Evolutionary conservation across 2,113 vertebrate genomes (phyloP).

Genomic region (Setophaga coronata): DNA sequence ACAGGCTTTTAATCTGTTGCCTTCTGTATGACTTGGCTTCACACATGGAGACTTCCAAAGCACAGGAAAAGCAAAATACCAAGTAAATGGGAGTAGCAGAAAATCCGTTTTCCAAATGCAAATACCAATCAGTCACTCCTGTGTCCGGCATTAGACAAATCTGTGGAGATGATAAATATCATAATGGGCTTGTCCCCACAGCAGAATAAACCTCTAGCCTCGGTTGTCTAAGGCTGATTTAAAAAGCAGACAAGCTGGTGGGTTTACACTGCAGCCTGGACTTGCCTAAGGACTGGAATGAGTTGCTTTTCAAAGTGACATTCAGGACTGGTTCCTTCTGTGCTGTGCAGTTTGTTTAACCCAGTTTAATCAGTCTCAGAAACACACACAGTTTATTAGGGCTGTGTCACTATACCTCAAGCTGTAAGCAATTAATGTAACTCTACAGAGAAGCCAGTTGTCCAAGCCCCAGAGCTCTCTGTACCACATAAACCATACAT

Average conservation of each 20-base stretch:
- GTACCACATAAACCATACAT: neutral
- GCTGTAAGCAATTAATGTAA: neutral
- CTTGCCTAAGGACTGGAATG: neutral
- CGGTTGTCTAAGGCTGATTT: neutral
- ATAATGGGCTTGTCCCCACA: neutral
- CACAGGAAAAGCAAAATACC: slow-evolving; percentile 15
- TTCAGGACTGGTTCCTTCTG: neutral
- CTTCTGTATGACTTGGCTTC: slow-evolving; percentile 17
- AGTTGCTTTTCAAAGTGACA: neutral
- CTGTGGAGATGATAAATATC: neutral
- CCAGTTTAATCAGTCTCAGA: neutral
- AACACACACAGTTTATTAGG: neutral
- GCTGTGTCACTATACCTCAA: neutral
- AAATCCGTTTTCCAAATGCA: slow-evolving; percentile 21
- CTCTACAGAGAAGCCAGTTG: neutral
- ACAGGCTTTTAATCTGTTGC: neutral
- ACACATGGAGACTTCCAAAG: neutral
- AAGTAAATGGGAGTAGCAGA: slow-evolving; percentile 7
- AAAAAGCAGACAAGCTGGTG: neutral
- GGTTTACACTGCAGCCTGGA: neutral
- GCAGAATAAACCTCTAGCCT: neutral
- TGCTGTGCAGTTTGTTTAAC: neutral
- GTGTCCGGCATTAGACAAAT: rapidly evolving
- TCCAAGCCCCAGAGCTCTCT: neutral
- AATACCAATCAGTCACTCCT: neutral